phyloP scores from a whole-genome alignment of 2,797 vertebrate species.

The Nothura maculosa region DNA sequence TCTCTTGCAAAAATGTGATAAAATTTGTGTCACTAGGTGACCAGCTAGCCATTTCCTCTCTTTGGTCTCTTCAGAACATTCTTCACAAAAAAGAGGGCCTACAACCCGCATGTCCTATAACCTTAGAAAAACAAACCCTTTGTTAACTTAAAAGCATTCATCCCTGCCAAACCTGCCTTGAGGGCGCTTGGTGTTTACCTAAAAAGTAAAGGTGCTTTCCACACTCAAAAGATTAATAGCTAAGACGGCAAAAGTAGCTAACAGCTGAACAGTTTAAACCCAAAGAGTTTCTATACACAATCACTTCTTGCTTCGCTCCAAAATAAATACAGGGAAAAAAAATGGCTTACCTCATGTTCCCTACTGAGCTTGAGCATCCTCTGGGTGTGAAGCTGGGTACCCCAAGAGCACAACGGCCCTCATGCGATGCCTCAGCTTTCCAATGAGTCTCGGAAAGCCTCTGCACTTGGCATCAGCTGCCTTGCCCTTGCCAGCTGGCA shows the following conservation, averaged over 20 bases:
- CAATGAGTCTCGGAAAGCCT: not conserved
- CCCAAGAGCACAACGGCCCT: not conserved
- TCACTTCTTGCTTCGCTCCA: not conserved
- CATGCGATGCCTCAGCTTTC: not conserved
- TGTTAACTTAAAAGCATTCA: not conserved
- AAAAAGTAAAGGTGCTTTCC: not conserved
- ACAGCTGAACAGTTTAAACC: not conserved
- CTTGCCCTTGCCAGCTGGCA: not conserved
- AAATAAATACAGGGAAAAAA: not conserved
- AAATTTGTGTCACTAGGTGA: accelerated
- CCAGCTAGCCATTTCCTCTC: not conserved
- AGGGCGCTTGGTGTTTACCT: not conserved
- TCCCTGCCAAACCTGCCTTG: not conserved
- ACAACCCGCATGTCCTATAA: accelerated
- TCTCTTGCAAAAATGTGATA: accelerated
- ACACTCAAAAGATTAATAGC: not conserved
- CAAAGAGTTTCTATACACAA: not conserved
- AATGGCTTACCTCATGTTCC: not conserved
- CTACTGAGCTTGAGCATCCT: not conserved
- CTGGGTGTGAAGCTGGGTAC: not conserved
- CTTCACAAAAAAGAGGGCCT: not conserved
- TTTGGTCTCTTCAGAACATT: not conserved
- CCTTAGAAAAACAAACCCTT: not conserved
- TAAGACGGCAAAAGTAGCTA: not conserved
- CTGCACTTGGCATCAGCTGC: not conserved